phyloP scores from a whole-genome alignment of 2,888 invertebrate genomes.

The Zhuqinia jingwanae region DNA sequence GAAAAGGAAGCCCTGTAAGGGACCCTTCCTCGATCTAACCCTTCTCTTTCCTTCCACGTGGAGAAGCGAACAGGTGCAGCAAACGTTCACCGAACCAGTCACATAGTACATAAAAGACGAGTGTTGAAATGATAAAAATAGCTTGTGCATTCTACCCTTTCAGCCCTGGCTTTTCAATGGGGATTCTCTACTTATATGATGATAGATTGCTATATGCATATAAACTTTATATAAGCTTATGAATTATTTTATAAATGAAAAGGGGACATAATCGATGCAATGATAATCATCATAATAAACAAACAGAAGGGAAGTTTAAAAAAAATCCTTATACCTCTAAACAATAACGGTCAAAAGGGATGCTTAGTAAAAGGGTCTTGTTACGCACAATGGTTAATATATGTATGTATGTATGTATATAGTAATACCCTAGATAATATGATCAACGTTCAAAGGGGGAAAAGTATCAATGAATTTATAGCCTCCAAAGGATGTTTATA shows the following conservation, averaged over 20 bases:
- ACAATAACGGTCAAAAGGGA: slow-evolving; percentile 19
- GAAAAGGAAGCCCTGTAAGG: slow-evolving; percentile 41
- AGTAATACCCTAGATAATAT: too few species aligned
- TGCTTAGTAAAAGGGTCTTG: background rate
- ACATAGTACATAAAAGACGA: too few species aligned
- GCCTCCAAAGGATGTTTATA: background rate
- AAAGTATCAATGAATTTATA: background rate
- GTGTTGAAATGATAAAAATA: too few species aligned
- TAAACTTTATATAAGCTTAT: too few species aligned
- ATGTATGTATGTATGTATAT: background rate
- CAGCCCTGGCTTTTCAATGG: background rate
- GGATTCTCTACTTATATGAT: background rate
- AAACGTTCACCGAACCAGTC: slow-evolving; percentile 12
- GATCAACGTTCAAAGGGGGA: background rate
- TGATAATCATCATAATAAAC: too few species aligned
- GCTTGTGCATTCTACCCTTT: too few species aligned
- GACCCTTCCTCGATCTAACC: slow-evolving; percentile 51
- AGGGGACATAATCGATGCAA: too few species aligned
- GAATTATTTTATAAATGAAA: too few species aligned
- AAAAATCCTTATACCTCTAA: too few species aligned
- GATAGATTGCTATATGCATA: background rate
- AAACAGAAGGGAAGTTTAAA: too few species aligned
- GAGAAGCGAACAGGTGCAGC: slow-evolving; percentile 69
- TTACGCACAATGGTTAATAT: background rate
- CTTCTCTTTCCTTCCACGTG: slow-evolving; percentile 67